Evolutionary conservation across 1,140 invertebrate genomes (phyloP), one percentile per base, ranked within the genome.

Genomic region (Drosophila lini): DNA sequence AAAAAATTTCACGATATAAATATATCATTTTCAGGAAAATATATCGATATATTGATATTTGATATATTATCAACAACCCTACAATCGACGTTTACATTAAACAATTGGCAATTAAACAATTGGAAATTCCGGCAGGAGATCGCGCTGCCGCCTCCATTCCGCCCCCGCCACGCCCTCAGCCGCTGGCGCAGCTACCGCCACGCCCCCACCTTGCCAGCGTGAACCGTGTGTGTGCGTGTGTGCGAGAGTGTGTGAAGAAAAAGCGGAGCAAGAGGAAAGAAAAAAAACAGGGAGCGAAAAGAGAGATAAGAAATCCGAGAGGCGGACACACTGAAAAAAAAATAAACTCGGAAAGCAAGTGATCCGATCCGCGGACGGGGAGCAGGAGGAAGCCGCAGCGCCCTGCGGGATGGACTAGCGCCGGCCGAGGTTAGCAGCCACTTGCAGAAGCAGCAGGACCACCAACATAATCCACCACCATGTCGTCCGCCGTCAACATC

Each of bases 401-500:
- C 45, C 65, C 34, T 55, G 52, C 52, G 65, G 65, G 61, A 69
- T 69, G 65, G 65, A 69, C 41, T 69, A 69, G 61, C 45, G 31
- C 11, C 15, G 32, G 32, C 8, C 32, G 32, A 44, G 62, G 10
- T 28, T 50, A 48, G 61, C 36, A 55, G 52, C 34, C 52, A 55
- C 19, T 55, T 38, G 52, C 32, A 53, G 50, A 25, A 50, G 61
- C 36, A 38, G 42, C 34, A 45, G 25, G 45, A 69, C 32, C 31
- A 22, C 2, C 36, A 19, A 31, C 28, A 13, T n/a, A 41, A 36
- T 11, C 28, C 57, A 9, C 15, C 60, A n/a, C 36, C 75, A 88
- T 88, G 83, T 89, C 84, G 28, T 88, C 84, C 40, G 80, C 84
- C 22, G 94, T 95, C 47, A 94, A 95, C 83, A 95, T 95, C 83